phyloP scores from a whole-genome alignment of 2,113 vertebrate species.

The Bothrops jararaca region DNA sequence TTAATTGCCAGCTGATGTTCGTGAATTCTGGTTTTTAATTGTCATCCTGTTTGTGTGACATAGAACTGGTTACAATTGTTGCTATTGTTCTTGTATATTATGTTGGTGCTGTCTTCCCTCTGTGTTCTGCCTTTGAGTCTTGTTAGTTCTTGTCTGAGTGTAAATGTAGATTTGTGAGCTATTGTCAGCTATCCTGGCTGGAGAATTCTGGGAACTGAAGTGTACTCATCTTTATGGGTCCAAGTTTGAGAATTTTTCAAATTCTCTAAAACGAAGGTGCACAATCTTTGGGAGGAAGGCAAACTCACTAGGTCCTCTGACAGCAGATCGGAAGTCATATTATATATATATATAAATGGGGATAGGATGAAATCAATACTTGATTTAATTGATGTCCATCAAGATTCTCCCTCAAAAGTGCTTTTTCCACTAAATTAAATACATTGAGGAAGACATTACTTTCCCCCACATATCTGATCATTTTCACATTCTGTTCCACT shows the following conservation, averaged over 20 bases:
- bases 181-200: not conserved
- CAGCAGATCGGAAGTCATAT: not conserved
- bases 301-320: not conserved
- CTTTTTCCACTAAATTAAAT: not conserved
- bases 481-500: not conserved
- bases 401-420: not conserved
- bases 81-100: not conserved
- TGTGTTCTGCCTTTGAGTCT: not conserved
- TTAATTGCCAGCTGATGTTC: not conserved
- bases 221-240: not conserved
- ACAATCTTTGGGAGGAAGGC: not conserved
- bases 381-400: not conserved
- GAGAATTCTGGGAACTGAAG: not conserved
- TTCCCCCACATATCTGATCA: not conserved
- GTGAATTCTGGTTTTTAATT: not conserved
- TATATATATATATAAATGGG: not conserved
- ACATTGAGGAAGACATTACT: not conserved
- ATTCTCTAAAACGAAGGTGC: not conserved
- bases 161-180: not conserved
- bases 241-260: not conserved
- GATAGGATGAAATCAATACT: not conserved
- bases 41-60: not conserved
- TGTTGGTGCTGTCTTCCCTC: not conserved
- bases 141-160: not conserved
- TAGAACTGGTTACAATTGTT: not conserved